Conservation (phyloP, 1,140 invertebrate genomes). For the Hypothenemus hampei region DNA sequence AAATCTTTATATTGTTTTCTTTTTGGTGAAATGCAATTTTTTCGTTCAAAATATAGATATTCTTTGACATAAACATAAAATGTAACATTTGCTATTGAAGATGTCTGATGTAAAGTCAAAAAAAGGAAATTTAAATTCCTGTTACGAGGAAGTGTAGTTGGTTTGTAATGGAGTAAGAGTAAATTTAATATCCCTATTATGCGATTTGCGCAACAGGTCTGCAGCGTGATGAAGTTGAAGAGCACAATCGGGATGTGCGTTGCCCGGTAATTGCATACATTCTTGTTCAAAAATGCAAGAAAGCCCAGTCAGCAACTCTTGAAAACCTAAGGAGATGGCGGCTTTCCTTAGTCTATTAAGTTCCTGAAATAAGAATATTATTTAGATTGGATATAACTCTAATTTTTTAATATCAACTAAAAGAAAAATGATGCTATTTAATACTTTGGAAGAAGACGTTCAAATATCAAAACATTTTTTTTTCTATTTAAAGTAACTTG, state of each 20-base stretch:
- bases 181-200: constrained; percentile 58
- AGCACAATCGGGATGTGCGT: constrained; percentile 80
- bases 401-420: no score
- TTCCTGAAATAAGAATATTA: constrained; percentile 70
- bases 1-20: neutral
- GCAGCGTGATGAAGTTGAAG: constrained; percentile 87
- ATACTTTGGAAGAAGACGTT: no score
- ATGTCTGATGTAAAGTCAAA: no score
- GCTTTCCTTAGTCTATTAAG: constrained; percentile 83
- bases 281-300: constrained; percentile 85
- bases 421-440: no score
- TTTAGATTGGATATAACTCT: no score
- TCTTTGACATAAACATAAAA: no score
- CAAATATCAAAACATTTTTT: no score
- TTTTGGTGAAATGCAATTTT: no score
- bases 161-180: constrained; percentile 61
- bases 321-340: constrained; percentile 84
- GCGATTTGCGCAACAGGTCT: constrained; percentile 59
- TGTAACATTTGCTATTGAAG: no score
- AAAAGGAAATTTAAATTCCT: no score
- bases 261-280: constrained; percentile 70
- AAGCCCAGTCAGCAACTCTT: constrained; percentile 69
- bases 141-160: constrained; percentile 37
- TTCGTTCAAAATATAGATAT: no score
- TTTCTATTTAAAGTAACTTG: no score